Percentiles rank a stretch among this genome's conserved stretches.
phyloP scores from a whole-genome alignment of 1,140 invertebrate species.

The Megalonaias nervosa region DNA sequence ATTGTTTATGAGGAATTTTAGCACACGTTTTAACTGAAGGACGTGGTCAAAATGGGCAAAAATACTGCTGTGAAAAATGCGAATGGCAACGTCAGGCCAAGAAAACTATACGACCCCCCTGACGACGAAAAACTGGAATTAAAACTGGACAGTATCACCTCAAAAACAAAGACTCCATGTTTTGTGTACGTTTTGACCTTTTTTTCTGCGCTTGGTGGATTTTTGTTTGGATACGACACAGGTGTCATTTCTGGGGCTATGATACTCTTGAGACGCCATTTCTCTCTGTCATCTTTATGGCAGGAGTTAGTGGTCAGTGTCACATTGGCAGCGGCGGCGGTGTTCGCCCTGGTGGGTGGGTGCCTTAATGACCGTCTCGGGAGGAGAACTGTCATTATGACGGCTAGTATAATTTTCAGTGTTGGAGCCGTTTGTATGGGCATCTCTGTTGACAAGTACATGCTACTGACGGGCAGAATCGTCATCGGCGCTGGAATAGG shows the following conservation, averaged over 20 bases:
- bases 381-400: conserved; percentile 75
- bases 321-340: conserved; percentile 72
- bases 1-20: too few relatives aligned
- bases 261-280: conserved; percentile 72
- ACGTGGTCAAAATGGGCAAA: too few relatives aligned
- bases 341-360: conserved; percentile 75
- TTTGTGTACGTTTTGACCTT: conserved; percentile 68
- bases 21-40: too few relatives aligned
- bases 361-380: conserved; percentile 74
- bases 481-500: conserved; percentile 78
- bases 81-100: conserved; percentile 42
- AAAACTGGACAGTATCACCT: conserved; percentile 60
- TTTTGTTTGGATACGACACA: conserved; percentile 81
- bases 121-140: conserved; percentile 62
- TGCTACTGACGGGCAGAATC: conserved; percentile 75
- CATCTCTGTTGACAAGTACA: conserved; percentile 71
- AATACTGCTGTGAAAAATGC: conserved; percentile 5
- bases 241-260: conserved; percentile 80
- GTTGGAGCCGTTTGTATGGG: conserved; percentile 76
- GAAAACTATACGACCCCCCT: conserved; percentile 56
- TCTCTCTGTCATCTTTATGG: conserved; percentile 73
- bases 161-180: conserved; percentile 53
- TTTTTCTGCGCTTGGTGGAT: conserved; percentile 75
- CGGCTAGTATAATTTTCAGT: conserved; percentile 76
- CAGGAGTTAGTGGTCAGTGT: conserved; percentile 75